Evolutionary conservation across 2,113 vertebrate genomes (phyloP), one percentile per base, ranked within the genome.

Genomic region (Callorhinus ursinus): DNA sequence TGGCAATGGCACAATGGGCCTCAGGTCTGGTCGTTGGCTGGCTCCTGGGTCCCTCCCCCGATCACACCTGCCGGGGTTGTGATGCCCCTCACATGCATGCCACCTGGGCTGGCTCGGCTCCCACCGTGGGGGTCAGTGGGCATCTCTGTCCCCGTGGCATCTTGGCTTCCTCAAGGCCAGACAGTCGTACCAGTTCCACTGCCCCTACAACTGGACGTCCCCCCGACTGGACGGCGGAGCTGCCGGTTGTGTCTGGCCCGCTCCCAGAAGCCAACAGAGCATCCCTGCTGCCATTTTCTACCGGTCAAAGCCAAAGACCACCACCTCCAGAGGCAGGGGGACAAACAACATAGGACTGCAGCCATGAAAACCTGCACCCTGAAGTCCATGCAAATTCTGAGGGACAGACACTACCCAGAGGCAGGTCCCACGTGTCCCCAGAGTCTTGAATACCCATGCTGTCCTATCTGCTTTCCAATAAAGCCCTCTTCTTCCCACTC

Each of bases 51-150:
- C 31, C 65, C 85, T 57, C 82, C 79, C 86, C 57, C 57, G 2
- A 1, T 4, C 63, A 31, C 2, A 4, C 8, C 7, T 19, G 10
- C n/a, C 0, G 4, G 53, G 53, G 33, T 31, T 16, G 1, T 3
- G 1, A 28, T 3, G 2, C 31, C 24, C 14, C 14, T 22, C 33
- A 31, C 31, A 2, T 4, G 7, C 2, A 2, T 21, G 51, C 36
- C 22, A 36, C 36, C 69, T 6, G 16, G 51, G 46, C 65, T 59
- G 67, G 63, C 46, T 67, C 31, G 13, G 53, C 42, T 0, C 1
- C 14, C 72, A 26, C 4, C 12, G 1, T 31, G 19, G 2, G 33
- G 15, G 13, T 8, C 4, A 31, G 31, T 8, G 0, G 36, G 22
- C 26, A 11, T 12, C 15, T 21, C 49, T 59, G 53, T 16, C 51